These are phyloP conservation scores for Silurus aristotelis DNA, from an alignment of 2,797 vertebrate species.

Conservation along the genomic window DNA sequence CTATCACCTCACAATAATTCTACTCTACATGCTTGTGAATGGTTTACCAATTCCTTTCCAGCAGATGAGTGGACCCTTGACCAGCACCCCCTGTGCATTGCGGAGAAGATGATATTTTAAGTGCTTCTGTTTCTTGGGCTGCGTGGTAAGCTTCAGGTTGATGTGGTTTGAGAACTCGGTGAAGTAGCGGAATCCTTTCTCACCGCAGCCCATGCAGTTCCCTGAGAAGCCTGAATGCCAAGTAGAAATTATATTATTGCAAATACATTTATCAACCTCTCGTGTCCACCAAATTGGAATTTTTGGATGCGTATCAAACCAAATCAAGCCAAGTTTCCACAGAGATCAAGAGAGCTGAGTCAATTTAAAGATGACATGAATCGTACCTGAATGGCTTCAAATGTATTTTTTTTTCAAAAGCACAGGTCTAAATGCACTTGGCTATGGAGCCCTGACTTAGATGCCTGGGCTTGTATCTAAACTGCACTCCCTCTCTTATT, in stretches of 20 bases:
- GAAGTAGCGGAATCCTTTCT: slow-evolving; percentile 97
- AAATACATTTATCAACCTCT: background rate
- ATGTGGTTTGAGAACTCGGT: slow-evolving; percentile 98
- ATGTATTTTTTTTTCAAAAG: slow-evolving; percentile 31
- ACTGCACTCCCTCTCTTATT: background rate
- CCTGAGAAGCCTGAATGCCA: slow-evolving; percentile 86
- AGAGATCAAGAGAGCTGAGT: slow-evolving; percentile 36
- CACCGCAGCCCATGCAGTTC: slow-evolving; percentile 94
- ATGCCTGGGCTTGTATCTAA: slow-evolving; percentile 7
- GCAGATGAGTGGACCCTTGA: slow-evolving; percentile 87
- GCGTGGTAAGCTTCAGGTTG: slow-evolving; percentile 93
- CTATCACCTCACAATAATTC: background rate
- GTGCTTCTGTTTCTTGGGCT: slow-evolving; percentile 99
- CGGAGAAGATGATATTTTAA: slow-evolving; percentile 90
- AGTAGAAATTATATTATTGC: background rate
- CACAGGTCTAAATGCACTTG: slow-evolving; percentile 15
- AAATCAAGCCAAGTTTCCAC: slow-evolving; percentile 52
- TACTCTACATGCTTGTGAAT: too few species aligned
- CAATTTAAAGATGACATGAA: slow-evolving; percentile 36
- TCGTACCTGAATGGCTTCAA: slow-evolving; percentile 52
- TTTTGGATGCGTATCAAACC: background rate
- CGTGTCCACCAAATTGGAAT: background rate
- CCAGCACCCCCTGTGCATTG: slow-evolving; percentile 85
- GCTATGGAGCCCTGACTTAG: slow-evolving; percentile 54
- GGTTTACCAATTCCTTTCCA: slow-evolving; percentile 90